Base-by-base conservation (phyloP, 2,113 vertebrate species). In the Epinephelus cyanopodus region DNA sequence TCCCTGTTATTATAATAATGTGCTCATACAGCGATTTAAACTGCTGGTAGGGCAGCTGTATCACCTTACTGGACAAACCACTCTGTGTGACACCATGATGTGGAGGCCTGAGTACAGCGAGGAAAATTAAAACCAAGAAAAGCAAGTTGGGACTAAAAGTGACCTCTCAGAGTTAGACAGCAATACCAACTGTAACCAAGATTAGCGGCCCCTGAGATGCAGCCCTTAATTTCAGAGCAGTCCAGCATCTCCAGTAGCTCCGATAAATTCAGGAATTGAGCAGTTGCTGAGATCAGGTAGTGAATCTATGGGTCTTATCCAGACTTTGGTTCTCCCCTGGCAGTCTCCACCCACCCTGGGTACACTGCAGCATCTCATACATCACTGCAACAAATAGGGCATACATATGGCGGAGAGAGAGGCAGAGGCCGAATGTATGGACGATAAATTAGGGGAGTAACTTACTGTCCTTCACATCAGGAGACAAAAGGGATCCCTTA, bases 341-440 rank as follows among this genome's bases (percentile, higher is more conserved):
- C 82, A 78, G 70, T 74, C 85, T 62, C 79, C 68, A 61, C 84
- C 90, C 79, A 84, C 81, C 77, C 58, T 68, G 48, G 15, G 63
- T 81, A 70, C 62, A 74, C 61, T 84, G 82, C 89, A 86, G 84
- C 33, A 85, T 82, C 56, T 85, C 84, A 83, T 92, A 84, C 64
- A 88, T 92, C 89, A 91, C 76, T 53, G 70, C 88, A 83, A 87
- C 84, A 88, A 90, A 94, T 75, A 81, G 83, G 68, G 60, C 68
- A 70, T 72, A 29, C 64, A 52, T 71, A 74, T 80, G 79, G 85
- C 58, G 64, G 66, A 69, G 61, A 53, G 52, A 4, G 29, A 68
- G 45, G 65, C 45, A 85, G 25, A 79, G 75, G 33, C 57, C 65
- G 37, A 33, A 29, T 42, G 53, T 65, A 79, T 53, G 60, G 68